Conservation (phyloP, 2,888 invertebrate genomes). For the Ceriagrion tenellum region DNA sequence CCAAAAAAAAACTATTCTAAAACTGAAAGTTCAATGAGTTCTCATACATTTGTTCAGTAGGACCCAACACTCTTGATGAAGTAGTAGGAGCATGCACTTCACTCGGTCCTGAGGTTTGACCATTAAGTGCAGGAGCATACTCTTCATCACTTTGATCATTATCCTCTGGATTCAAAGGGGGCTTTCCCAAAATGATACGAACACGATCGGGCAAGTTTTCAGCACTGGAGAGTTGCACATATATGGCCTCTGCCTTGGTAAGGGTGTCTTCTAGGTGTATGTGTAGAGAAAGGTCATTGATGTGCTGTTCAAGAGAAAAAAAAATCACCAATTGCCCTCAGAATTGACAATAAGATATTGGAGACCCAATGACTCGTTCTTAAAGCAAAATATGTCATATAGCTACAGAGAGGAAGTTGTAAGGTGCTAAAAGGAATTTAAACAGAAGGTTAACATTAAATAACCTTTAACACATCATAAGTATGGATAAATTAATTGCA, state of each 20-base stretch:
- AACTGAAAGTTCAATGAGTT: constrained; percentile 30
- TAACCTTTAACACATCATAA: no score
- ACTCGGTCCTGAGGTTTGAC: background rate
- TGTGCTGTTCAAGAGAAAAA: constrained; percentile 85
- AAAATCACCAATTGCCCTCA: background rate
- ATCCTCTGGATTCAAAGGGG: background rate
- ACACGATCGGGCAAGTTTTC: constrained; percentile 72
- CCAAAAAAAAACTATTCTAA: background rate
- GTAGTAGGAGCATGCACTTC: background rate
- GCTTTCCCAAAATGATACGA: constrained; percentile 7
- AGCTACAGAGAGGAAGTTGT: background rate
- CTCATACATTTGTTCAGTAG: constrained; percentile 33
- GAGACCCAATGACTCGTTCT: background rate
- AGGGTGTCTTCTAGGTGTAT: constrained; percentile 91
- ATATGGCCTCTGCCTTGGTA: constrained; percentile 94
- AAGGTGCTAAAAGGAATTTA: no score
- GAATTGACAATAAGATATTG: background rate
- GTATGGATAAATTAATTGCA: no score
- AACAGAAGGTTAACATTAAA: no score
- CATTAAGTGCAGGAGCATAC: background rate
- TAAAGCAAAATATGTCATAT: background rate
- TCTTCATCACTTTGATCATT: constrained; percentile 21
- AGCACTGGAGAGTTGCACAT: constrained; percentile 88
- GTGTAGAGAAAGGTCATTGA: constrained; percentile 95
- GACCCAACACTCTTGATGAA: background rate